phyloP scores from a whole-genome alignment of 2,888 invertebrate species.

The Tiliacea aurago region DNA sequence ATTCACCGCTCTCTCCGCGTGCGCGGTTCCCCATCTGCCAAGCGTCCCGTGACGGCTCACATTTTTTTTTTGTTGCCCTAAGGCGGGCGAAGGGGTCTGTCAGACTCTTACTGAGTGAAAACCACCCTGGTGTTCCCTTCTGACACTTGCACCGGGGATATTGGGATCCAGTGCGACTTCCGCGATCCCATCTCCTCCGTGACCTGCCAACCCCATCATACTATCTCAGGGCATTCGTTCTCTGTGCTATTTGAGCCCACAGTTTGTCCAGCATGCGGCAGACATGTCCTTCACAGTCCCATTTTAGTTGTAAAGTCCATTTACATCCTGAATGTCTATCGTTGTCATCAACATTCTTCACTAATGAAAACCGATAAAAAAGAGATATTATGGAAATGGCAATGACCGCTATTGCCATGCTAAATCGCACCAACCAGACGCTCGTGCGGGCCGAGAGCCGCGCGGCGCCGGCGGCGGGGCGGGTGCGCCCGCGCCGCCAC shows the following conservation, averaged over 20 bases:
- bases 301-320: neutral
- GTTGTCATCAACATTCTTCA: neutral
- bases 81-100: too few species aligned
- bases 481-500: constrained; percentile 37
- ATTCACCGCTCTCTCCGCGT: too few species aligned
- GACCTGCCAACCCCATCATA: too few species aligned
- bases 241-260: neutral
- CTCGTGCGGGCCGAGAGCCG: neutral
- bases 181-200: neutral
- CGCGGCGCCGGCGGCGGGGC: neutral
- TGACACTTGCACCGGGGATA: too few species aligned
- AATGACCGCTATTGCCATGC: neutral
- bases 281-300: neutral
- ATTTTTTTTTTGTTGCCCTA: too few species aligned
- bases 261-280: neutral
- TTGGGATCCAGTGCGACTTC: too few species aligned
- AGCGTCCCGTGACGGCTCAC: too few species aligned
- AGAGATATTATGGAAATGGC: neutral
- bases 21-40: too few species aligned
- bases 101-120: too few species aligned
- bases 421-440: neutral
- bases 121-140: too few species aligned
- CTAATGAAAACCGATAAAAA: neutral
- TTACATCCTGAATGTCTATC: neutral
- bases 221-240: neutral